Conservation (phyloP, 2,797 vertebrate genomes). For the Oophaga sylvatica region DNA sequence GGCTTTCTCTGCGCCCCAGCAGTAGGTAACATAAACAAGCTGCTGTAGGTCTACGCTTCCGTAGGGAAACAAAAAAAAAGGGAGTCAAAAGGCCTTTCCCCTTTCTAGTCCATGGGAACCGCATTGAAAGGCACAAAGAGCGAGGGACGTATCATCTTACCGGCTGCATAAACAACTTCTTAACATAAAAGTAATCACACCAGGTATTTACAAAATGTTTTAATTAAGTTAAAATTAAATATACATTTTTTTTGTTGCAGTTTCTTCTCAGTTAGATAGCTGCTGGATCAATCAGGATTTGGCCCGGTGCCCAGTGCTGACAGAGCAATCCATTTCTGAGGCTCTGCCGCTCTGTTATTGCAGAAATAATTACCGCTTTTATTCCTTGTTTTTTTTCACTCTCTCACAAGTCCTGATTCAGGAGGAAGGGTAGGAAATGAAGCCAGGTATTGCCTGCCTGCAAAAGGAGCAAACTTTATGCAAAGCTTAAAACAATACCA, state of each 20-base stretch:
- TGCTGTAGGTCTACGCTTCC: conserved; percentile 87
- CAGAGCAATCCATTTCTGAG: conserved; percentile 38
- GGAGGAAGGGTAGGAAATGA: conserved; percentile 29
- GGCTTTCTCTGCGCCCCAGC: conserved; percentile 68
- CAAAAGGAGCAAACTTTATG: conserved; percentile 18
- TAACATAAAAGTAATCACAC: conserved; percentile 51
- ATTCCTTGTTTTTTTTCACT: conserved; percentile 22
- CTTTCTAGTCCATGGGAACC: conserved; percentile 68
- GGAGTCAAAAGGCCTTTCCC: conserved; percentile 45
- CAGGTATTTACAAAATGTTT: conserved; percentile 59
- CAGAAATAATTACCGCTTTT: conserved; percentile 43
- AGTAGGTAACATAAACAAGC: conserved; percentile 84
- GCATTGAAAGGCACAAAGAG: conserved; percentile 73
- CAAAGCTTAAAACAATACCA: background rate
- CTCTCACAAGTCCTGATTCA: conserved; percentile 18
- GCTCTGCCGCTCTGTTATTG: conserved; percentile 21
- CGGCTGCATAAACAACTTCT: conserved; percentile 65
- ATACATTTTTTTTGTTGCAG: conserved; percentile 54
- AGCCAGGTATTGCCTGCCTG: conserved; percentile 1
- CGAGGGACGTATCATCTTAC: conserved; percentile 79
- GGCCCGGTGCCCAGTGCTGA: conserved; percentile 46
- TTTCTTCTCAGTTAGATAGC: conserved; percentile 40
- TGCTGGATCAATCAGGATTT: conserved; percentile 43
- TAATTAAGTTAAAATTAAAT: conserved; percentile 60
- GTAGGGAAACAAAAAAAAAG: conserved; percentile 69